Evolutionary conservation across 2,888 invertebrate genomes (phyloP), one percentile per base, ranked within the genome.

Genomic region (Cosmia trapezina): DNA sequence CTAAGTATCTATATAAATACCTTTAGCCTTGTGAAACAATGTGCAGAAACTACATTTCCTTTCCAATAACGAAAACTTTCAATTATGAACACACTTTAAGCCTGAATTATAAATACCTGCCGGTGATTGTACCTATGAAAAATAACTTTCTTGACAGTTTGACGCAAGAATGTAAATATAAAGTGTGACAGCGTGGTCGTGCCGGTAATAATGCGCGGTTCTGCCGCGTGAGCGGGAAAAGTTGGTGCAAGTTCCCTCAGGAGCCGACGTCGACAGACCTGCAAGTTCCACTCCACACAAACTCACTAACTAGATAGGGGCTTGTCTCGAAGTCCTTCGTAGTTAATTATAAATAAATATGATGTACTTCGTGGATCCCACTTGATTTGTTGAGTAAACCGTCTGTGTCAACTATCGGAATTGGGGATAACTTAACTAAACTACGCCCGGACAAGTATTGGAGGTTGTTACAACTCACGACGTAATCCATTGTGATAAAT

Each of bases 281-380:
- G 61, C 66, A 81, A 81, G 80, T 90, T 88, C 70, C 63, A 69
- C 72, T 87, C 83, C 77, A 82, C 79, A 84, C 85, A 82, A 91
- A 91, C 89, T 90, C 79, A 43, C 88, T 90, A 91, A 91, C 91
- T 90, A 92, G 89, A 90, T 87, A 88, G 81, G 74, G 77, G 84
- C 84, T 85, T 84, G 86, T 86, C 87, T 83, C 81, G 54, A 76
- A 79, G 77, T 72, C 64, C 72, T 73, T 75, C 68, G 66, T 73
- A 79, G 73, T 76, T 78, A 81, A 83, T 82, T 81, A 78, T 76
- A 80, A 75, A 82, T 84, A 84, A 84, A 84, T 83, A 78, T 83
- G n/a, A 68, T 64, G 74, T 72, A 68, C 72, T 84, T 62, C 64
- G 60, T 74, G 37, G 63, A 61, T 43, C 54, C n/a, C 43, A 59